A percentile compares a stretch with the other conserved stretches of the same genome.
phyloP scores from a whole-genome alignment of 2,888 invertebrate species.

The Sialis lutaria region DNA sequence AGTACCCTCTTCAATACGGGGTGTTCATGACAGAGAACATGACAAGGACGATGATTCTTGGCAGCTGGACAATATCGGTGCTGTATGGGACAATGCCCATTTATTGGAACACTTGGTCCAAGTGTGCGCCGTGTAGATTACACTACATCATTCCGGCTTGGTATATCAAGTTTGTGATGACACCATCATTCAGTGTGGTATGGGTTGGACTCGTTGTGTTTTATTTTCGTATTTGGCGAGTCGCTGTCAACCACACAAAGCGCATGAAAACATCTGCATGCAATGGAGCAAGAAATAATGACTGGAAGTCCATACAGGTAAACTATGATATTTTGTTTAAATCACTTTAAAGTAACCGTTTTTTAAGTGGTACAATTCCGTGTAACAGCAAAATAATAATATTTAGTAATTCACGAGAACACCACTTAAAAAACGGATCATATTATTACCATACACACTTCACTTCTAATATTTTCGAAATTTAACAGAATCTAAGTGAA shows the following conservation, averaged over 20 bases:
- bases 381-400: too few relatives aligned
- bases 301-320: slow-evolving; percentile 65
- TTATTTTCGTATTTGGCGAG: slow-evolving; percentile 63
- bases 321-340: neutral
- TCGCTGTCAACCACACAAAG: slow-evolving; percentile 54
- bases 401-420: too few relatives aligned
- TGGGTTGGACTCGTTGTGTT: slow-evolving; percentile 60
- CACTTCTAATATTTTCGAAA: too few relatives aligned
- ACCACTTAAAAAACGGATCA: too few relatives aligned
- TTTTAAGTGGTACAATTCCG: too few relatives aligned
- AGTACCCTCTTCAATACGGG: slow-evolving; percentile 62
- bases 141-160: slow-evolving; percentile 37
- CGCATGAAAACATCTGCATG: slow-evolving; percentile 43
- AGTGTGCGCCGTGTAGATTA: slow-evolving; percentile 44
- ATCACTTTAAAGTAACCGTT: too few relatives aligned
- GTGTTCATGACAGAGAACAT: slow-evolving; percentile 54
- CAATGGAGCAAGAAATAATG: slow-evolving; percentile 18
- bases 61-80: slow-evolving; percentile 50
- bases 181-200: slow-evolving; percentile 53
- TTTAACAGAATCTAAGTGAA: too few relatives aligned
- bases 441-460: too few relatives aligned
- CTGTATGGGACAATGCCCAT: slow-evolving; percentile 50
- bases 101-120: slow-evolving; percentile 62
- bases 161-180: slow-evolving; percentile 31
- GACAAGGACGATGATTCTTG: slow-evolving; percentile 40